Percentiles rank a stretch among this genome's conserved stretches.
These are phyloP conservation scores for Subacronicta megacephala DNA, from an alignment of 2,888 invertebrate genomes.

Conservation along the genomic window DNA sequence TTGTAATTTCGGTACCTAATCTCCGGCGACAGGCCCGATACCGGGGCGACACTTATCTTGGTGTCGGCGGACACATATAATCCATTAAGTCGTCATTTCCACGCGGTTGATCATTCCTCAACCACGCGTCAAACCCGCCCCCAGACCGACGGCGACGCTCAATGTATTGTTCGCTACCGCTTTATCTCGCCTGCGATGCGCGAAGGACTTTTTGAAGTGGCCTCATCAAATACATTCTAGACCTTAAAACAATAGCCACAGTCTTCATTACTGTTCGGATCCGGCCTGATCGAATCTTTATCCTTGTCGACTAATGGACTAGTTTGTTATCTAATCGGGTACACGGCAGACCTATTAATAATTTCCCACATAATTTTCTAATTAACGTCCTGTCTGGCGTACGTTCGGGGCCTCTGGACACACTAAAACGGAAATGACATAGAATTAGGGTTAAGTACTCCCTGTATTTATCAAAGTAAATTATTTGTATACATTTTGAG, in stretches of 20 bases:
- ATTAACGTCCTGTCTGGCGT: conserved; percentile 83
- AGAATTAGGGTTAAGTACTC: conserved; percentile 69
- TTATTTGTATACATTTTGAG: conserved; percentile 63
- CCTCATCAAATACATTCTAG: conserved; percentile 64
- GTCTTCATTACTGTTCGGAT: conserved; percentile 62
- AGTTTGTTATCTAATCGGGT: conserved; percentile 89
- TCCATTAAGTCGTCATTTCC: conserved; percentile 90
- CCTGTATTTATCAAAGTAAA: conserved; percentile 60
- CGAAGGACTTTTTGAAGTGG: conserved; percentile 73
- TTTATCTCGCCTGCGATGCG: conserved; percentile 76
- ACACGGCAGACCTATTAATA: conserved; percentile 87
- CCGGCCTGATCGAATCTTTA: conserved; percentile 63
- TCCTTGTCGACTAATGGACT: conserved; percentile 86
- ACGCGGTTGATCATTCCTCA: conserved; percentile 88
- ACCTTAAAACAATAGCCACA: conserved; percentile 73
- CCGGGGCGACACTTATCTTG: conserved; percentile 87
- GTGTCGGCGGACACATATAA: conserved; percentile 88
- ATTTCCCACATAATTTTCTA: conserved; percentile 88
- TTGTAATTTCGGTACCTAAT: conserved; percentile 86
- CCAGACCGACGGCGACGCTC: conserved; percentile 69
- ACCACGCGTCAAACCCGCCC: conserved; percentile 87
- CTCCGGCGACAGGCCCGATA: conserved; percentile 82
- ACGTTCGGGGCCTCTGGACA: conserved; percentile 71
- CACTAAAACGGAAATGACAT: conserved; percentile 79
- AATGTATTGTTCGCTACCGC: conserved; percentile 86